These are phyloP conservation scores for Campoplex nolae DNA, from an alignment of 2,888 invertebrate species.

Conservation along the genomic window DNA sequence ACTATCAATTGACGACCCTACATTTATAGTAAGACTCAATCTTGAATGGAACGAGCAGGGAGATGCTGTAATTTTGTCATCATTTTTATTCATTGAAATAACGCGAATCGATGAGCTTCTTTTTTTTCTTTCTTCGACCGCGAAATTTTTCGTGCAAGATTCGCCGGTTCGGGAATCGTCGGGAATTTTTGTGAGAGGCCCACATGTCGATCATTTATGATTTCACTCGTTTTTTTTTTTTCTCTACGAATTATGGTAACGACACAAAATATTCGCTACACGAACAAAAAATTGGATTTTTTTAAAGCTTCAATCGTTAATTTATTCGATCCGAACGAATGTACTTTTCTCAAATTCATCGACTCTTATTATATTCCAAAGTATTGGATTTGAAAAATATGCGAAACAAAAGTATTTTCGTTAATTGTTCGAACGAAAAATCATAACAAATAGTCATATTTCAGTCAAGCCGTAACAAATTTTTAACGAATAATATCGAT, in stretches of 20 bases:
- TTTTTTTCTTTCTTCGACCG: neutral
- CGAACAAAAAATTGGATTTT: neutral
- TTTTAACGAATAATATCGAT: neutral
- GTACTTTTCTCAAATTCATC: neutral
- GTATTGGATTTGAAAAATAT: neutral
- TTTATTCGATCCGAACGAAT: neutral
- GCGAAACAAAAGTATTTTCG: neutral
- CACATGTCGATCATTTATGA: neutral
- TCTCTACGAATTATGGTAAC: neutral
- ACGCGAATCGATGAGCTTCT: neutral
- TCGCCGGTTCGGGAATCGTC: neutral
- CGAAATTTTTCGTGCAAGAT: neutral
- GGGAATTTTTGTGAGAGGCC: neutral
- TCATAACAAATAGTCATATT: neutral
- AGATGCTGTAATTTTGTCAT: neutral
- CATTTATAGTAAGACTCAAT: neutral
- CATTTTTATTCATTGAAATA: neutral
- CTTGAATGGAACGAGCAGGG: neutral
- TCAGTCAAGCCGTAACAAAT: no score
- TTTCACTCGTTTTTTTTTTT: neutral
- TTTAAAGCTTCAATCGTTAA: neutral
- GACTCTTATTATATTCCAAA: neutral
- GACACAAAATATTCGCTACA: neutral
- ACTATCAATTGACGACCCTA: slow-evolving; percentile 5
- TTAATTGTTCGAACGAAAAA: neutral